phyloP scores from a whole-genome alignment of 2,888 invertebrate species.

The Holacanthella duospinosa region DNA sequence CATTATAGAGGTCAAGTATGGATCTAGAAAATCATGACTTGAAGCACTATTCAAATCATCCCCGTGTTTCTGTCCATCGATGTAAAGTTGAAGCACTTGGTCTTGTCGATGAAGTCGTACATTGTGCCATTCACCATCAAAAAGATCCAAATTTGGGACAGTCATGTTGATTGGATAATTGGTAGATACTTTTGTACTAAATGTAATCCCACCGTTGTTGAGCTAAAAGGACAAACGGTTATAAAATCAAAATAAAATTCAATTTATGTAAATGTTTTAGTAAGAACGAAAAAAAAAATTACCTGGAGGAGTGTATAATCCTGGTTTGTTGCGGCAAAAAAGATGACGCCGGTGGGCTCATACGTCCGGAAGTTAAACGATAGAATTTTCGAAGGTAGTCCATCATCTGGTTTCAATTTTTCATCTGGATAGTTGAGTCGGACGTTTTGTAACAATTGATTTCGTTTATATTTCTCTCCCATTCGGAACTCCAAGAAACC shows the following conservation, averaged over 20 bases:
- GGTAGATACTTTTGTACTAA: constrained; percentile 61
- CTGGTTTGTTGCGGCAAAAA: constrained; percentile 76
- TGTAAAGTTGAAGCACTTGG: constrained; percentile 54
- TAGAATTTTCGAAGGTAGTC: constrained; percentile 60
- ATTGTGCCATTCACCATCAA: constrained; percentile 84
- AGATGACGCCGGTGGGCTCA: constrained; percentile 64
- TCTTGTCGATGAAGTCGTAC: constrained; percentile 57
- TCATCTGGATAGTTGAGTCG: constrained; percentile 59
- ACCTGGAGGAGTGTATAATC: constrained; percentile 73
- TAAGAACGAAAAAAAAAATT: constrained; percentile 18
- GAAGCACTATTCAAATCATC: constrained; percentile 77
- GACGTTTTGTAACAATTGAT: constrained; percentile 72
- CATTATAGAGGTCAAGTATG: constrained; percentile 68
- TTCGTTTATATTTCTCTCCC: constrained; percentile 72
- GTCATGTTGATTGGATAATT: constrained; percentile 68
- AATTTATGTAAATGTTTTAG: not conserved
- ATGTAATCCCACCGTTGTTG: constrained; percentile 61
- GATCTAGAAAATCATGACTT: constrained; percentile 83
- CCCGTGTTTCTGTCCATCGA: constrained; percentile 61
- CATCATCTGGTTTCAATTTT: constrained; percentile 21
- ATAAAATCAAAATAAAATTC: not conserved
- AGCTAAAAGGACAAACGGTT: constrained; percentile 43
- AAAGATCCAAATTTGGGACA: constrained; percentile 47
- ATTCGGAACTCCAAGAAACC: constrained; percentile 62
- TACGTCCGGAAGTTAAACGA: constrained; percentile 72